Base-by-base conservation (phyloP, 2,888 invertebrate genomes). In the Tachina lurida region DNA sequence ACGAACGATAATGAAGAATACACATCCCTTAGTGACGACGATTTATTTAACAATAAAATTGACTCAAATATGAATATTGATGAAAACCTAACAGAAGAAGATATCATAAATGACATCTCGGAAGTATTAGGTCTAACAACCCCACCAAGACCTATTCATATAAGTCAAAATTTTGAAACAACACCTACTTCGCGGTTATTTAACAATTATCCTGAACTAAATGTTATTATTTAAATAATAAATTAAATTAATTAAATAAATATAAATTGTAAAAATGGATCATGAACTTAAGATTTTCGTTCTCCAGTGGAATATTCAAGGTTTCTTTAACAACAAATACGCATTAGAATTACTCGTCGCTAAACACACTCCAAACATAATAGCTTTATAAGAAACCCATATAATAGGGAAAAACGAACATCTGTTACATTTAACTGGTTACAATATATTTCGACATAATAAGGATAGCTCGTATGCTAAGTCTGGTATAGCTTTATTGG, bases 141-240 rank as follows among this genome's bases (percentile, higher is more conserved):
- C n/a, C n/a, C n/a, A n/a, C n/a, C n/a, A n/a, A n/a, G n/a, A n/a
- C n/a, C n/a, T n/a, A n/a, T n/a, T n/a, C n/a, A n/a, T n/a, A n/a
- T n/a, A n/a, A n/a, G n/a, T 4, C 5, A 19, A 45, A 56, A 39
- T 43, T 7, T 10, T 39, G n/a, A 67, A 10, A 68, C n/a, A n/a
- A n/a, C 77, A 58, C 68, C 68, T 31, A 68, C 60, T n/a, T 60
- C 77, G 7, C 31, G 68, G 22, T 19, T 77, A 15, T 68, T 31
- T 17, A 77, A 60, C 3, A 77, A 47, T 19, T 77, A 68, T 49
- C 60, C 68, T 10, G 76, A 77, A 2, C 19, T 68, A 41, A 77
- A 67, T 41, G 68, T 58, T 12, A 67, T 77, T 17, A 60, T 77
- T 17, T 60, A 41, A 49, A 62, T n/a, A n/a, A n/a, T n/a, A n/a